These are phyloP conservation scores for Gopherus flavomarginatus DNA, from an alignment of 2,113 vertebrate genomes.

Conservation along the genomic window DNA sequence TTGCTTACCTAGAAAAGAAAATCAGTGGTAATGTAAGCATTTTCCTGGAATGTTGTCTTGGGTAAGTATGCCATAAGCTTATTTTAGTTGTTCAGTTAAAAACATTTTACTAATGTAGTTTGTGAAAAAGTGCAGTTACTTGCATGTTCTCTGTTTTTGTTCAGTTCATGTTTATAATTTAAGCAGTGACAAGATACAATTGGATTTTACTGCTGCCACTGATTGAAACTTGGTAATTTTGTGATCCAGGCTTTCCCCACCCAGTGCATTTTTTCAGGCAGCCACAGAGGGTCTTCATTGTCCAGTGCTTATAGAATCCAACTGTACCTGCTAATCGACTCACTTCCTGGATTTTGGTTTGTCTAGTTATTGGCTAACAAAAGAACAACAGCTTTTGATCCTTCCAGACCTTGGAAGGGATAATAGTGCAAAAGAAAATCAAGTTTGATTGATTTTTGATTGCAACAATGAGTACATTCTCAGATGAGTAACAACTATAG, in stretches of 20 bases:
- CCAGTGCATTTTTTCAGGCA: conserved; percentile 80
- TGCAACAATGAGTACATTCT: conserved; percentile 64
- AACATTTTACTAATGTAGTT: conserved; percentile 33
- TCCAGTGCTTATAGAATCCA: conserved; percentile 76
- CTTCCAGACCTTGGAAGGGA: conserved; percentile 65
- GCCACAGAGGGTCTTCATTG: conserved; percentile 78
- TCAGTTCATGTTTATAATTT: conserved; percentile 83
- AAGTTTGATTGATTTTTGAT: conserved; percentile 55
- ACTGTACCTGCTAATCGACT: conserved; percentile 81
- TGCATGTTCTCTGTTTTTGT: conserved; percentile 62
- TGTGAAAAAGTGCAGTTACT: conserved; percentile 44
- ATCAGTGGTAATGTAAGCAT: background rate
- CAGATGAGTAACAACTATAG: conserved; percentile 71
- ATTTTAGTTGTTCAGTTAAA: conserved; percentile 35
- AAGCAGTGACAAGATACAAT: conserved; percentile 74
- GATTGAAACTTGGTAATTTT: conserved; percentile 83
- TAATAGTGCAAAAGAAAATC: conserved; percentile 68
- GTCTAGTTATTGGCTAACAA: conserved; percentile 78
- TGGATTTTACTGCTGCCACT: conserved; percentile 80
- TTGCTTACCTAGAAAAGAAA: background rate
- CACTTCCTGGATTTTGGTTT: conserved; percentile 80
- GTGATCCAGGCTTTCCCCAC: conserved; percentile 75
- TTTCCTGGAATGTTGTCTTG: conserved; percentile 37
- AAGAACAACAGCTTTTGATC: conserved; percentile 72
- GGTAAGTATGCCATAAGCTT: background rate